A percentile compares a stretch with the other conserved stretches of the same genome.
Conservation (phyloP, 2,113 vertebrate species). For the Macheiramphus alcinus region DNA sequence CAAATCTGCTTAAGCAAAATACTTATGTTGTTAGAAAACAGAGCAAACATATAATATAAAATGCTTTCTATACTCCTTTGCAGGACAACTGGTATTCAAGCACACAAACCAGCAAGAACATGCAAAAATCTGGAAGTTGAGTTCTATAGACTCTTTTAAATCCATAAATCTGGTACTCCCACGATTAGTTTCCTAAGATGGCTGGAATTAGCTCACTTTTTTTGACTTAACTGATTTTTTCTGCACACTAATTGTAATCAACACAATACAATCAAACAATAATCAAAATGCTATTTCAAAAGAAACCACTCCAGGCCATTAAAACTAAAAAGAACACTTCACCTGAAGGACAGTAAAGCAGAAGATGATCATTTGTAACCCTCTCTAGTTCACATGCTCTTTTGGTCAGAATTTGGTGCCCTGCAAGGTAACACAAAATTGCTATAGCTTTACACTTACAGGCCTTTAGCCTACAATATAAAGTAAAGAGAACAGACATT, state of each 20-base stretch:
- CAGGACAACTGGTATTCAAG: slow-evolving; percentile 36
- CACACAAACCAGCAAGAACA: slow-evolving; percentile 13
- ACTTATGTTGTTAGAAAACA: slow-evolving; percentile 67
- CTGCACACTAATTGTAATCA: slow-evolving; percentile 1
- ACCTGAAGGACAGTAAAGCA: neutral
- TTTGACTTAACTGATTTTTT: neutral
- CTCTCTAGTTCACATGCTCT: neutral
- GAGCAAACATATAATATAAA: slow-evolving; percentile 64
- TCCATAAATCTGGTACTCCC: neutral
- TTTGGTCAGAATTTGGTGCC: neutral
- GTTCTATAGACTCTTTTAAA: neutral
- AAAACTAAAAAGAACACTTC: neutral
- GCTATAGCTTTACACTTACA: neutral
- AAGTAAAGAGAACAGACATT: neutral
- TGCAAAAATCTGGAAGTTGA: slow-evolving; percentile 49
- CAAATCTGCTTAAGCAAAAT: slow-evolving; percentile 77
- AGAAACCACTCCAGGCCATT: neutral
- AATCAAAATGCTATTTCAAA: slow-evolving; percentile 55
- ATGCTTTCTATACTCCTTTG: slow-evolving; percentile 19
- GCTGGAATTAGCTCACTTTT: neutral
- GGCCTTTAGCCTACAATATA: neutral
- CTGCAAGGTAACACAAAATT: neutral
- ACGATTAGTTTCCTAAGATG: slow-evolving; percentile 26
- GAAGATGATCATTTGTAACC: neutral
- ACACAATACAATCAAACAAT: neutral